A percentile compares a stretch with the other conserved stretches of the same genome.
phyloP scores from a whole-genome alignment of 2,797 vertebrate species.

The Sebastolobus alascanus region DNA sequence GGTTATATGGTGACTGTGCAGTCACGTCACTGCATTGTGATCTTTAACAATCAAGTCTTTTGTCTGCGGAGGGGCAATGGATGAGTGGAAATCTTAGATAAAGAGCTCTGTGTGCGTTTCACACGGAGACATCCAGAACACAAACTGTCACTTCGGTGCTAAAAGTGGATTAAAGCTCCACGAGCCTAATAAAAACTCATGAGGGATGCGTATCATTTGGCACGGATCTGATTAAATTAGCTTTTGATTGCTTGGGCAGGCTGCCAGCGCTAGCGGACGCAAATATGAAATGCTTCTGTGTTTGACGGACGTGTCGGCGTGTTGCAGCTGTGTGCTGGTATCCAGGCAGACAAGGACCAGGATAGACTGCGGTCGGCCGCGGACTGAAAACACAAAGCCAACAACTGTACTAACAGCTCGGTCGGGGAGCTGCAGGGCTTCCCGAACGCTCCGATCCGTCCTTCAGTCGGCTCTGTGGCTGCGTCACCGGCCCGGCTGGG shows the following conservation, averaged over 20 bases:
- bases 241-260: slow-evolving; percentile 51
- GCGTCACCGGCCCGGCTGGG: slow-evolving; percentile 69
- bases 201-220: slow-evolving; percentile 7
- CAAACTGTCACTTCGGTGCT: slow-evolving; percentile 15
- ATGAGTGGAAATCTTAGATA: slow-evolving; percentile 54
- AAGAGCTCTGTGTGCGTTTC: slow-evolving; percentile 36
- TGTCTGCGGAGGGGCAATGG: slow-evolving; percentile 50
- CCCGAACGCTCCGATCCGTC: slow-evolving; percentile 60
- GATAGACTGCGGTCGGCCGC: slow-evolving; percentile 43
- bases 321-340: slow-evolving; percentile 65
- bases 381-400: slow-evolving; percentile 42
- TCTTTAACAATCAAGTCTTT: slow-evolving; percentile 67
- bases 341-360: slow-evolving; percentile 72
- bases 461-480: slow-evolving; percentile 36
- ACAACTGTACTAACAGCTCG: slow-evolving; percentile 32
- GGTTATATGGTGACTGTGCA: slow-evolving; percentile 52
- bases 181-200: slow-evolving; percentile 27
- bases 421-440: slow-evolving; percentile 53
- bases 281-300: slow-evolving; percentile 59
- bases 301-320: slow-evolving; percentile 63
- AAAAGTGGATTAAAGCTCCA: slow-evolving; percentile 22
- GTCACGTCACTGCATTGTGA: slow-evolving; percentile 66
- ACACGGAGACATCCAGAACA: slow-evolving; percentile 32
- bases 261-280: slow-evolving; percentile 40
- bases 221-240: slow-evolving; percentile 58